Evolutionary conservation across 2,888 invertebrate species (phyloP).

Genomic region (Stegana nigrithorax): DNA sequence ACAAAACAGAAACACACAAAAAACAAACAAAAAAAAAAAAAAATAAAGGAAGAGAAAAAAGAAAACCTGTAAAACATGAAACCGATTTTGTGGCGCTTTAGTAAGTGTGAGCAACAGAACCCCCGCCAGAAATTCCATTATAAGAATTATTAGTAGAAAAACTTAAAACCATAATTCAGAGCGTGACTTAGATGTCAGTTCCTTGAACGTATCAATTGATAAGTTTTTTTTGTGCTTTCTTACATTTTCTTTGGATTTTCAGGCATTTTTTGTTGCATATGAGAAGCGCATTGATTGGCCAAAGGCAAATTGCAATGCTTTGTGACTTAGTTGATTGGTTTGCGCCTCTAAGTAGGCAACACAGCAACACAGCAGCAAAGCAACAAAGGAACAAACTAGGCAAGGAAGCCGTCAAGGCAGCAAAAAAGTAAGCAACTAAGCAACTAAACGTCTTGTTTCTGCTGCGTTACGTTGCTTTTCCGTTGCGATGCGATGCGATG

Average conservation of each 20-base stretch:
- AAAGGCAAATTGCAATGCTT: neutral
- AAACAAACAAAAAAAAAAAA: neutral
- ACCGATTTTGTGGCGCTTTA: neutral
- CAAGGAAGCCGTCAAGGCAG: conserved; percentile 3
- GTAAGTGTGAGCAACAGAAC: neutral
- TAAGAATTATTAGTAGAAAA: conserved; percentile 13
- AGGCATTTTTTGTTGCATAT: too few relatives aligned
- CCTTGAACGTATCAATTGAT: conserved; percentile 15
- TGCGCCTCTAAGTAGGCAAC: neutral
- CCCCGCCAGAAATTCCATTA: conserved; percentile 10
- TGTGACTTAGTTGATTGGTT: neutral
- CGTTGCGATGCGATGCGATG: too few relatives aligned
- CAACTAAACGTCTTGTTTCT: neutral
- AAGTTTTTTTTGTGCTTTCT: neutral
- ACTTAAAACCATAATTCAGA: conserved; percentile 11
- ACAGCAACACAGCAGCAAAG: conserved; percentile 19
- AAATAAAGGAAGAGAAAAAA: neutral
- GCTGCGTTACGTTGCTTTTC: too few relatives aligned
- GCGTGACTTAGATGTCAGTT: conserved; percentile 9
- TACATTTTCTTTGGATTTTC: neutral
- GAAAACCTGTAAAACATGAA: neutral
- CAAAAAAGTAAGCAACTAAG: conserved; percentile 4
- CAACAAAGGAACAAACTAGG: conserved; percentile 24
- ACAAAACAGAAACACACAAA: conserved; percentile 33
- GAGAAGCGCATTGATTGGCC: neutral